Base-by-base conservation (phyloP, 1,140 invertebrate species). In the Drosophila novamexicana region DNA sequence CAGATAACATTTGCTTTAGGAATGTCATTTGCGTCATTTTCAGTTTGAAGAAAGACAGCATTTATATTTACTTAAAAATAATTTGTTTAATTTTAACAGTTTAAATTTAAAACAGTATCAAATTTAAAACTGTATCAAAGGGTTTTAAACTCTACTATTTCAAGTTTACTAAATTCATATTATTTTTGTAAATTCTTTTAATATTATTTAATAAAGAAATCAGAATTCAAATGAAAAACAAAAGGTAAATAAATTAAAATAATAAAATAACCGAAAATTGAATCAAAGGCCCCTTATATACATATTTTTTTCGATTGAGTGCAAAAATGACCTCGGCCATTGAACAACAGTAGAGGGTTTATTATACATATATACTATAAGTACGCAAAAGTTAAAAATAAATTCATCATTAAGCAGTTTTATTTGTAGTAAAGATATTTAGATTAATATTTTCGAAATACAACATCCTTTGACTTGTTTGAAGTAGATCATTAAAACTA, bases 1-100 rank as follows among this genome's bases (percentile, higher is more conserved):
- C 10, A 7, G 47, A 39, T 32, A 14, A 39, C 22, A 58, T 63
- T 29, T 52, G 37, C 37, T 32, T 14, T 10, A 49, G 12, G 45
- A 52, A 63, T 73, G 64, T 70, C 62, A 76, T 71, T 75, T 70
- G 68, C 64, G 63, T 82, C 65, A 73, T 74, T 77, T 83, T 79
- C 66, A 70, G 77, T 77, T 79, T 54, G 65, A 12, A 68, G 45
- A 68, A 45, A 45, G 18, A 56, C 65, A 57, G 5, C 68, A 76
- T 57, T 42, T 72, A 63, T 37, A 76, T 81, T 69, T 61, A n/a
- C n/a, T 53, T 61, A 61, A 29, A 69, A 49, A 54, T 34, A 50
- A n/a, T 58, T 50, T 12, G 7, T 10, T 57, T 49, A 9, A 50
- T 56, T 4, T 22, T 3, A 22, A 3, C 22, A 22, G 22, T 22